Conservation (phyloP, 2,113 vertebrate species). For the Empidonax traillii region DNA sequence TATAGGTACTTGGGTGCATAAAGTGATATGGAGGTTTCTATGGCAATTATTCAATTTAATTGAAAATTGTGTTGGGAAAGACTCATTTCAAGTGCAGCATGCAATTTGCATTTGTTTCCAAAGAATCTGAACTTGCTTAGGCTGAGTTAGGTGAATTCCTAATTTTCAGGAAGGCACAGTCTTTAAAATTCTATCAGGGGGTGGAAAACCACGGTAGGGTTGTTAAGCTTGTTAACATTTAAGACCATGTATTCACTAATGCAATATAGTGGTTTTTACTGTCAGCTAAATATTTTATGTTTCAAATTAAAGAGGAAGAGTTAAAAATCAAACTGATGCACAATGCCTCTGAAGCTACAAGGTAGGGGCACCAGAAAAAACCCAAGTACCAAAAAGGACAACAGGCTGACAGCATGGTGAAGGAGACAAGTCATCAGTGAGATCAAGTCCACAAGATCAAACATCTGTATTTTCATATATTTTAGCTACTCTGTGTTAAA, state of each 20-base stretch:
- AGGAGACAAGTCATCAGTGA: background rate
- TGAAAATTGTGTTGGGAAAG: conserved; percentile 34
- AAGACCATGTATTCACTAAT: background rate
- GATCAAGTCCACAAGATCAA: background rate
- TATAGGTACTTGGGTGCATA: conserved; percentile 15
- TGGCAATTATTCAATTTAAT: conserved; percentile 55
- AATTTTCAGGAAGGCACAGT: background rate
- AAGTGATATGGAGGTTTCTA: background rate
- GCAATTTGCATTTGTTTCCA: conserved; percentile 8
- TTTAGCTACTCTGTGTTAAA: background rate
- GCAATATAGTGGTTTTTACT: background rate
- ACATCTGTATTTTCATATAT: background rate
- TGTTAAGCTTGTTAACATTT: background rate
- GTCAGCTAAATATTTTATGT: background rate
- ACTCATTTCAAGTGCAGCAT: background rate
- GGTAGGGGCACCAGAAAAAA: background rate
- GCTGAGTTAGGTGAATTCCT: background rate
- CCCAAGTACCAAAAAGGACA: background rate
- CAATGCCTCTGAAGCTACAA: background rate
- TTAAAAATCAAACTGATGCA: background rate
- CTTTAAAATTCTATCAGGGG: background rate
- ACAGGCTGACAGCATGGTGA: background rate
- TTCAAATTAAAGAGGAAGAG: background rate
- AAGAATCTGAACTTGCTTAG: background rate
- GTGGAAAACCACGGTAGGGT: background rate